A percentile compares a stretch with the other conserved stretches of the same genome.
phyloP scores from a whole-genome alignment of 2,797 vertebrate genomes.

The Leontopithecus rosalia region DNA sequence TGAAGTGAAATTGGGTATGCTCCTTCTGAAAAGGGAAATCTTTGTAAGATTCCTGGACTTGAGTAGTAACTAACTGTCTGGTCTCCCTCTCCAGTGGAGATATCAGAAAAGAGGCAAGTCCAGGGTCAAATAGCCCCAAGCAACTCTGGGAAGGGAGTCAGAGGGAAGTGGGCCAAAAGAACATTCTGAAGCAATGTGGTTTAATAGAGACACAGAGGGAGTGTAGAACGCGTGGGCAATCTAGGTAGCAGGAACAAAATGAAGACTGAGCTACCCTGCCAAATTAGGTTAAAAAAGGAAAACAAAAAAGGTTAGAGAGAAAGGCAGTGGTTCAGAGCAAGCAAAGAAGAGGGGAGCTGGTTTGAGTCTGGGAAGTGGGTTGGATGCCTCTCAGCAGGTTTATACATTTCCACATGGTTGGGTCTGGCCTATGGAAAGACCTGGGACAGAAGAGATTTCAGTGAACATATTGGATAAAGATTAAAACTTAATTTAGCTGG shows the following conservation, averaged over 20 bases:
- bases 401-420: neutral
- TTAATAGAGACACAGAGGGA: neutral
- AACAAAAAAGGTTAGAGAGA: neutral
- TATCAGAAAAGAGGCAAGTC: neutral
- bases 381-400: neutral
- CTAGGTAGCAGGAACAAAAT: neutral
- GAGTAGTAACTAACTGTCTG: neutral
- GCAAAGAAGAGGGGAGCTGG: neutral
- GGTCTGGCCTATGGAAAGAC: neutral
- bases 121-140: neutral
- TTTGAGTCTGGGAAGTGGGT: neutral
- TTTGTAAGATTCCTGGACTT: neutral
- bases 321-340: neutral
- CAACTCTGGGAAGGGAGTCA: neutral
- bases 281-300: neutral
- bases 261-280: neutral
- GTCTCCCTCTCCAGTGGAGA: neutral
- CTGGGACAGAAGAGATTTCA: neutral
- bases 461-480: neutral
- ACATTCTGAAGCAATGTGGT: neutral
- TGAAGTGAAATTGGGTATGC: neutral
- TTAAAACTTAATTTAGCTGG: slow-evolving; percentile 28
- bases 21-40: slow-evolving; percentile 20
- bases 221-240: neutral
- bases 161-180: neutral